Evolutionary conservation across 2,888 invertebrate genomes (phyloP).

Genomic region (Idaea aversata): DNA sequence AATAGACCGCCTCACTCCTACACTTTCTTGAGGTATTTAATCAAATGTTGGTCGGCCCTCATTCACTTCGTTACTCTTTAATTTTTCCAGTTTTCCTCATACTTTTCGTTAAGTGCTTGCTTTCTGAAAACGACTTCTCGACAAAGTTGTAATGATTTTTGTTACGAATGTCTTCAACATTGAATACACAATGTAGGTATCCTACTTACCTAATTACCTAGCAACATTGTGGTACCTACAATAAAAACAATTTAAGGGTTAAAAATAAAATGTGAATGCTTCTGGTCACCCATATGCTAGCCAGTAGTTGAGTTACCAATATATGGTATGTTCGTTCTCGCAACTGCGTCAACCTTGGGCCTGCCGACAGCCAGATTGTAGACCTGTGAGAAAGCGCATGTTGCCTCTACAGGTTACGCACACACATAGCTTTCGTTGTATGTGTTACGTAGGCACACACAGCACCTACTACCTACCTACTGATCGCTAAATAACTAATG

Average conservation of each 20-base stretch:
- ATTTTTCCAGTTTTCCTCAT: not conserved
- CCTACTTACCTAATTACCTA: not conserved
- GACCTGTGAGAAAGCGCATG: conserved; percentile 52
- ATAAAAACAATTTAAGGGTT: not conserved
- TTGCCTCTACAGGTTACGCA: conserved; percentile 30
- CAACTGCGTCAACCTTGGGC: conserved; percentile 56
- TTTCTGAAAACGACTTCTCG: not conserved
- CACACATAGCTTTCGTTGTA: conserved; percentile 20
- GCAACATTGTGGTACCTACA: not conserved
- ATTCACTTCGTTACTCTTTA: not conserved
- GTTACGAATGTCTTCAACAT: not conserved
- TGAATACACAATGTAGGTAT: conserved; percentile 9
- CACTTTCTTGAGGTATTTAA: not conserved
- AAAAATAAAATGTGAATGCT: conserved; percentile 14
- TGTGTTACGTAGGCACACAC: conserved; percentile 31
- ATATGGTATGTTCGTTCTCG: conserved; percentile 50
- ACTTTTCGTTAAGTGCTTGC: not conserved
- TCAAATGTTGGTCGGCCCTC: not conserved
- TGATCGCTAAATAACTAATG: conserved; percentile 41
- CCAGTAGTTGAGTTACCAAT: conserved; percentile 49
- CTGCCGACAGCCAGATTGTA: conserved; percentile 1
- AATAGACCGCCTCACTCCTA: not conserved
- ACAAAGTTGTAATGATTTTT: not conserved
- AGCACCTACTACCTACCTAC: not conserved
- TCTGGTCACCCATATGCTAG: conserved; percentile 25